Percentiles rank a stretch among this genome's conserved stretches.
These are phyloP conservation scores for Seladonia tumulorum DNA, from an alignment of 2,888 invertebrate genomes.

Conservation along the genomic window DNA sequence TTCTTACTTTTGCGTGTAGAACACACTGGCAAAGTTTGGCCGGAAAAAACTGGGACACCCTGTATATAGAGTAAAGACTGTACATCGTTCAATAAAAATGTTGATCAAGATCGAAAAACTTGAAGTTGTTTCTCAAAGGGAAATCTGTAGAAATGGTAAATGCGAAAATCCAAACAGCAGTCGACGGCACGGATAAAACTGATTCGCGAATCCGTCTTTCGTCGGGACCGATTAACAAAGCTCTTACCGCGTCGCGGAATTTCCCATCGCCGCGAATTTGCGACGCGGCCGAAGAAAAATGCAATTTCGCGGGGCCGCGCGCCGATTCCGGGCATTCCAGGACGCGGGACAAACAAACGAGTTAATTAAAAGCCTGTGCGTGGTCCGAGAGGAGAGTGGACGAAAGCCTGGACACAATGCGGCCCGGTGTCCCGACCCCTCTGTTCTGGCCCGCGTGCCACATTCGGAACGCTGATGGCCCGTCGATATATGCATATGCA, in stretches of 20 bases:
- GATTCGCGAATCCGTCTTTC: too few relatives aligned
- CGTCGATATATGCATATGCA: slow-evolving; percentile 51
- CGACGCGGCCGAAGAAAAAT: slow-evolving; percentile 48
- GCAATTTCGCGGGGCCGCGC: slow-evolving; percentile 46
- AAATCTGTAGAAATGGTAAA: too few relatives aligned
- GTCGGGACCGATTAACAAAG: slow-evolving; percentile 16
- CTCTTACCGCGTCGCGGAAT: not conserved
- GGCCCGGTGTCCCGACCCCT: not conserved
- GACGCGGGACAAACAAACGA: slow-evolving; percentile 68
- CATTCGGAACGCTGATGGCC: slow-evolving; percentile 29
- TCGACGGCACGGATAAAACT: too few relatives aligned
- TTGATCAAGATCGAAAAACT: too few relatives aligned
- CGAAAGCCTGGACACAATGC: not conserved
- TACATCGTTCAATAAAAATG: too few relatives aligned
- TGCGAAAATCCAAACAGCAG: too few relatives aligned
- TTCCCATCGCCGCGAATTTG: slow-evolving; percentile 1
- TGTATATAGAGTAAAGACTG: too few relatives aligned
- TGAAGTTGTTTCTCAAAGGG: too few relatives aligned
- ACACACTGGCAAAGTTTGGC: too few relatives aligned
- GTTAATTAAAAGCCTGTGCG: slow-evolving; percentile 69
- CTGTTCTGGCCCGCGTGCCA: slow-evolving; percentile 16
- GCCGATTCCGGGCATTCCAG: slow-evolving; percentile 67
- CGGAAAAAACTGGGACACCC: too few relatives aligned
- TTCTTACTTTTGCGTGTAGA: too few relatives aligned
- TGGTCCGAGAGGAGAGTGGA: not conserved